Evolutionary conservation across 2,888 invertebrate genomes (phyloP), one percentile per base, ranked within the genome.

Genomic region (Podotricha telesiphe): DNA sequence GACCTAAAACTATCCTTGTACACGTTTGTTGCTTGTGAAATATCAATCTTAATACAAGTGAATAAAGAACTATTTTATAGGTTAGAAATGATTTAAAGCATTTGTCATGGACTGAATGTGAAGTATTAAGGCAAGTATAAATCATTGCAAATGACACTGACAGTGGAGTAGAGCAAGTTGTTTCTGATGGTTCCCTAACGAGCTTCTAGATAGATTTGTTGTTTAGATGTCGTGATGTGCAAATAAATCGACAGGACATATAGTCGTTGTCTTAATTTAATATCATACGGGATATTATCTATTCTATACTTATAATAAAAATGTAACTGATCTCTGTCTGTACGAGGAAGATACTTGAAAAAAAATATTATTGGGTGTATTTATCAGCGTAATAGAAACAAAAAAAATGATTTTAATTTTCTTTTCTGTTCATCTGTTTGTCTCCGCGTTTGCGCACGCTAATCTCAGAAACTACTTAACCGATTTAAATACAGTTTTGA

Each of bases 121-220:
- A 59, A 56, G 62, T 68, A 63, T 68, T 68, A 56, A 72, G 45
- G 61, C 61, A 40, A 58, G 64, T 73, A 71, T 73, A 69, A 73
- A 71, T 73, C 68, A 71, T 66, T 50, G 71, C 45, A 64, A 69
- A 67, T 69, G 73, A 67, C 73, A 71, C 67, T 73, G 73, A 40
- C 71, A 73, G 56, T 71, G 73, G 56, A 69, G 56, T 64, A 64
- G 45, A 55, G 34, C 55, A 55, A 20, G 28, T 22, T n/a, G n/a
- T n/a, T n/a, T 55, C 59, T 67, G 56, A 67, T 70, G 51, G 71
- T 67, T 68, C 47, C 65, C 58, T 71, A 71, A 71, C 73, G 66
- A 65, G 48, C 28, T 22, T 64, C 50, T 48, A 53, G 17, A 59
- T 51, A 20, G 58, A 28, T n/a, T 22, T 48, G 48, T 20, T 20